These are phyloP conservation scores for Mungos mungo DNA, from an alignment of 2,113 vertebrate species.

Conservation along the genomic window DNA sequence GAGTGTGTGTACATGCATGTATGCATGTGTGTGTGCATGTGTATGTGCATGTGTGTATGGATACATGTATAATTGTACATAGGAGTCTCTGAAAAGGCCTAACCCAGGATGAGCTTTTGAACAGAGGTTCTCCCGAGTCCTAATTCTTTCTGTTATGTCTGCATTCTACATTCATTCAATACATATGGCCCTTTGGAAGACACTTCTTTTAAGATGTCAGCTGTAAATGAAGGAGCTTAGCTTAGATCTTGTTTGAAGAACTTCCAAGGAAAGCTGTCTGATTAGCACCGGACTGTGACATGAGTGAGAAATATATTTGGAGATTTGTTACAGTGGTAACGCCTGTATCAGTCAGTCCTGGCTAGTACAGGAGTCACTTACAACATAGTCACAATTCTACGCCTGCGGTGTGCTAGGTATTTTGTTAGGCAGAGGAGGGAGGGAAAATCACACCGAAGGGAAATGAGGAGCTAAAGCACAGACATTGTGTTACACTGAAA, in stretches of 20 bases:
- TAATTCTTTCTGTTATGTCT: not conserved
- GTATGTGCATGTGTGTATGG: no score
- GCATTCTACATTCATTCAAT: not conserved
- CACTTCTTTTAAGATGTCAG: not conserved
- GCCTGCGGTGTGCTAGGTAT: not conserved
- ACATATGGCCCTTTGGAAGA: not conserved
- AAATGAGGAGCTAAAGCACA: not conserved
- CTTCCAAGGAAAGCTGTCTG: not conserved
- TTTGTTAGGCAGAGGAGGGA: not conserved
- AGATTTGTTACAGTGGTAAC: not conserved
- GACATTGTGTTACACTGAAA: not conserved
- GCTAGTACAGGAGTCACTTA: not conserved
- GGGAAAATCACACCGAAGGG: not conserved
- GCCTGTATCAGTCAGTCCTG: not conserved
- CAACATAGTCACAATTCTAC: no score
- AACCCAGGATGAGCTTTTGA: not conserved
- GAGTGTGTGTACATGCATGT: not conserved
- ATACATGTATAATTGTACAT: no score
- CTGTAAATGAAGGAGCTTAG: not conserved
- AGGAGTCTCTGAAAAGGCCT: not conserved
- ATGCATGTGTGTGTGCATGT: not conserved
- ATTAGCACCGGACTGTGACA: not conserved
- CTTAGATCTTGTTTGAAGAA: not conserved
- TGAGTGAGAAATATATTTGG: not conserved
- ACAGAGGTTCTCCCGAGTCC: not conserved